phyloP scores from a whole-genome alignment of 1,140 invertebrate genomes.

The Caerostris extrusa region DNA sequence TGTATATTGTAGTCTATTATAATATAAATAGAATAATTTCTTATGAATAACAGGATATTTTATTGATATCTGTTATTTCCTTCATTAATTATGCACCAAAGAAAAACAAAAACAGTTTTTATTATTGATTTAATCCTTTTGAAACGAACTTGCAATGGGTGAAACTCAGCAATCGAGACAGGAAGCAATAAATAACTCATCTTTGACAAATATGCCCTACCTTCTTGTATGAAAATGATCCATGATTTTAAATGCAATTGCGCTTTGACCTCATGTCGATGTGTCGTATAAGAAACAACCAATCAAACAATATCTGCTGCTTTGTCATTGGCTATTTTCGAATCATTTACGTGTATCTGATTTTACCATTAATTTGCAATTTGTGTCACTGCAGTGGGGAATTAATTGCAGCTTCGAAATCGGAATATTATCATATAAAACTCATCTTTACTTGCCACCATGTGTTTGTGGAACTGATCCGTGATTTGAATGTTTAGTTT shows the following conservation, averaged over 20 bases:
- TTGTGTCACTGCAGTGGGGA: background rate
- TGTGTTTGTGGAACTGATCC: background rate
- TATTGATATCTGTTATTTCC: too few relatives aligned
- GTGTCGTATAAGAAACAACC: background rate
- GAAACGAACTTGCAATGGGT: background rate
- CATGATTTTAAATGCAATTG: background rate
- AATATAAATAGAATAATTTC: too few relatives aligned
- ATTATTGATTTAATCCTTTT: background rate
- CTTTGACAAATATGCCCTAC: background rate
- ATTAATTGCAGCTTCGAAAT: background rate
- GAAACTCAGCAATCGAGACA: background rate
- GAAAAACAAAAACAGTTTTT: background rate
- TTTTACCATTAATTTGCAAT: constrained; percentile 13
- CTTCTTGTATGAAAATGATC: background rate
- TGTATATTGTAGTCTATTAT: too few relatives aligned
- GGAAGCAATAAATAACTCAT: constrained; percentile 25
- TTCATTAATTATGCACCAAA: too few relatives aligned
- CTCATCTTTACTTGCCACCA: background rate
- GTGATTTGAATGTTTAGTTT: background rate
- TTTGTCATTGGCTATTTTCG: constrained; percentile 1
- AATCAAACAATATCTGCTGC: background rate
- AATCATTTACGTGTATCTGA: background rate
- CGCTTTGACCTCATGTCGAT: background rate
- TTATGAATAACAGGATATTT: too few relatives aligned
- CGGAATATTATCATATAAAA: background rate